A percentile compares a stretch with the other conserved stretches of the same genome.
Conservation (phyloP, 2,113 vertebrate genomes). For the Pan paniscus region DNA sequence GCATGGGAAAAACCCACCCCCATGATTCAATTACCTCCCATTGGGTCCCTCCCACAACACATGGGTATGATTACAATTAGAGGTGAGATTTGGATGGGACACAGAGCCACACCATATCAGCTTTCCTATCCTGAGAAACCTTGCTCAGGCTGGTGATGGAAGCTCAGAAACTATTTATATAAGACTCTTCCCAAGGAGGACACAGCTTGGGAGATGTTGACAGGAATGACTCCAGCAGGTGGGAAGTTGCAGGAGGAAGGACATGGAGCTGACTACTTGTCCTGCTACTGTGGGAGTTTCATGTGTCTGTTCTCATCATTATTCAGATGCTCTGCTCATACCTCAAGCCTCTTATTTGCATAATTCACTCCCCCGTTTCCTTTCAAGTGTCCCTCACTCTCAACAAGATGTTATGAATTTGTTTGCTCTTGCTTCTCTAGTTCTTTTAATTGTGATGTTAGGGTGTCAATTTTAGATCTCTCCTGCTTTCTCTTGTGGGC, state of each 20-base stretch:
- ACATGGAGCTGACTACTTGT: not conserved
- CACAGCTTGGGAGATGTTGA: not conserved
- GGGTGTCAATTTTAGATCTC: too few relatives aligned
- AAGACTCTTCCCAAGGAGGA: not conserved
- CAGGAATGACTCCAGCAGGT: not conserved
- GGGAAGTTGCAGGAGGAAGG: not conserved
- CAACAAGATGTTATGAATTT: not conserved
- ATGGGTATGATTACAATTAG: too few relatives aligned
- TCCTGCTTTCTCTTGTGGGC: too few relatives aligned
- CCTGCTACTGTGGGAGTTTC: not conserved
- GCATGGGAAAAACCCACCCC: too few relatives aligned
- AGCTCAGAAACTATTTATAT: not conserved
- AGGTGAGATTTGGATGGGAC: too few relatives aligned
- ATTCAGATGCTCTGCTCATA: not conserved
- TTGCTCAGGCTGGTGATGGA: not conserved
- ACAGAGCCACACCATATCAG: not conserved
- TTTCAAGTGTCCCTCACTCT: not conserved
- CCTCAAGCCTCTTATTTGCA: not conserved
- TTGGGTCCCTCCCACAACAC: too few relatives aligned
- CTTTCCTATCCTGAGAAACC: not conserved
- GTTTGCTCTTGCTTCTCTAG: too few relatives aligned
- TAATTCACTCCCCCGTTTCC: not conserved
- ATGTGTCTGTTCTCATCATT: not conserved
- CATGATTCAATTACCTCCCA: too few relatives aligned
- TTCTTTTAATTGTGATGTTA: too few relatives aligned